A percentile compares a stretch with the other conserved stretches of the same genome.
These are phyloP conservation scores for Heliconius ethilla DNA, from an alignment of 2,888 invertebrate genomes.

Conservation along the genomic window DNA sequence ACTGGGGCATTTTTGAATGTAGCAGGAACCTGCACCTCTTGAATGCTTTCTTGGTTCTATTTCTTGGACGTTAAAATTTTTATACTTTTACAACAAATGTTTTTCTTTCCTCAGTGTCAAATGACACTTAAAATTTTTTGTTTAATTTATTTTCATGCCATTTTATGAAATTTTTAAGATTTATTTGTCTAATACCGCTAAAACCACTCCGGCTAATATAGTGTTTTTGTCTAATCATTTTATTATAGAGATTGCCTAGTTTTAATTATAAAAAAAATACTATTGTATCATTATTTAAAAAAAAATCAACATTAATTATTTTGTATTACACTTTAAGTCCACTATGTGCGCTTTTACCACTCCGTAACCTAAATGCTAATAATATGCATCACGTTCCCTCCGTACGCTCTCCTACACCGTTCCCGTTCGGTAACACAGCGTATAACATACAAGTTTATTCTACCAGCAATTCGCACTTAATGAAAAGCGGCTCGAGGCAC, in stretches of 20 bases:
- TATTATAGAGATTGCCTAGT: background rate
- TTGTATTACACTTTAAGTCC: background rate
- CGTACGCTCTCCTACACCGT: constrained; percentile 20
- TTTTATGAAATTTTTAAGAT: too few species aligned
- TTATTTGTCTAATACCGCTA: too few species aligned
- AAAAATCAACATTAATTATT: background rate
- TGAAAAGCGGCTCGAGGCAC: constrained; percentile 54
- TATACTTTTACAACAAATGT: too few species aligned
- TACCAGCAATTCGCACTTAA: constrained; percentile 53
- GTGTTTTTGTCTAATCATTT: too few species aligned
- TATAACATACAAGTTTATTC: constrained; percentile 33
- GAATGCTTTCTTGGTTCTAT: too few species aligned
- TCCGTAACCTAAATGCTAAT: background rate
- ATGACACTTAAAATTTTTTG: too few species aligned
- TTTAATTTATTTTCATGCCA: too few species aligned
- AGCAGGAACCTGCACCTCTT: too few species aligned
- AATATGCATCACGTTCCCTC: constrained; percentile 3
- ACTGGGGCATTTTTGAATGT: too few species aligned
- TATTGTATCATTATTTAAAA: background rate
- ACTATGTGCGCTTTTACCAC: background rate
- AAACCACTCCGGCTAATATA: too few species aligned
- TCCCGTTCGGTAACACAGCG: constrained; percentile 29
- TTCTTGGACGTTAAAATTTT: too few species aligned
- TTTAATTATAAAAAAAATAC: background rate
- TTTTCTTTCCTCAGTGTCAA: too few species aligned